Evolutionary conservation across 2,888 invertebrate genomes (phyloP).

Genomic region (Brachypterus glaber): DNA sequence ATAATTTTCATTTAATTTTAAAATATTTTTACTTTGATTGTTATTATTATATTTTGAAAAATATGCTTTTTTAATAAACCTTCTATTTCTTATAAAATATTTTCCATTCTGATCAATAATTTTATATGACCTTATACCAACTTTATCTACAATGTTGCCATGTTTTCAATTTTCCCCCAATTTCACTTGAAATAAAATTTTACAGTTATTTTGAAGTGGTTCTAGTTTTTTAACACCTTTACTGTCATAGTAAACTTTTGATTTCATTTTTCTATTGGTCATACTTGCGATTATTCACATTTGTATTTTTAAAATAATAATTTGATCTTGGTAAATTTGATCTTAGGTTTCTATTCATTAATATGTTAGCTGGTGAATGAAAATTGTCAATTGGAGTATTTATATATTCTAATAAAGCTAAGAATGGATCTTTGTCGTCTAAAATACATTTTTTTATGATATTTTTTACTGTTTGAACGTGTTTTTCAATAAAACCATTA

Average conservation of each 20-base stretch:
- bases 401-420: conserved; percentile 7
- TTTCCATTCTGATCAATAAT: too few relatives aligned
- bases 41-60: too few relatives aligned
- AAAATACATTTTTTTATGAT: conserved; percentile 3
- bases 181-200: not conserved
- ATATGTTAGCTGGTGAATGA: not conserved
- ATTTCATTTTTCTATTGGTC: not conserved
- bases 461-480: conserved; percentile 6
- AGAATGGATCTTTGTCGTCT: conserved; percentile 2
- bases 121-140: too few relatives aligned
- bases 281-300: not conserved
- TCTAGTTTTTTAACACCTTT: not conserved
- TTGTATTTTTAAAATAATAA: not conserved
- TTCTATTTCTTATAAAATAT: too few relatives aligned
- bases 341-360: not conserved
- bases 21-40: too few relatives aligned
- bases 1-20: too few relatives aligned
- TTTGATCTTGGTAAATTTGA: not conserved
- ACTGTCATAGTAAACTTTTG: not conserved
- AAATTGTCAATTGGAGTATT: conserved; percentile 2
- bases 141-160: too few relatives aligned
- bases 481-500: conserved; percentile 7
- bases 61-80: too few relatives aligned
- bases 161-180: too few relatives aligned
- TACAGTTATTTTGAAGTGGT: not conserved